Evolutionary conservation across 35 echinoderm and acorn worm species (phyloP).

Genomic region (Ophiothrix spiculata): DNA sequence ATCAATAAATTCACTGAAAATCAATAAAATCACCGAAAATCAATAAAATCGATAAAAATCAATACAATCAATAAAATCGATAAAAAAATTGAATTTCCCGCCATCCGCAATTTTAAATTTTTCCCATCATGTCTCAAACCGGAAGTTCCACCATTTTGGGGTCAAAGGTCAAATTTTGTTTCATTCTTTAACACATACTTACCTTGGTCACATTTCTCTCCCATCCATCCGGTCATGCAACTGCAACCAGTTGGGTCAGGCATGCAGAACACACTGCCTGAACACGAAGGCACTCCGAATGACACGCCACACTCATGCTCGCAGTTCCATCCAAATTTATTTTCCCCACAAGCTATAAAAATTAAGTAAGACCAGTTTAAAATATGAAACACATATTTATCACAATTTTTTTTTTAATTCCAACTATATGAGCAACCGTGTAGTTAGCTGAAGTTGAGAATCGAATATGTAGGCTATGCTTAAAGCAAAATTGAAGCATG

Average conservation of each 20-base stretch:
- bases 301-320: slow-evolving; percentile 17
- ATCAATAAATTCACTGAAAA: too few species aligned
- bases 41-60: too few species aligned
- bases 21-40: too few species aligned
- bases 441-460: neutral
- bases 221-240: neutral
- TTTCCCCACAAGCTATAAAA: slow-evolving; percentile 24
- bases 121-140: too few species aligned
- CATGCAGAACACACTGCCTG: neutral
- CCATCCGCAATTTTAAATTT: too few species aligned
- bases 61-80: too few species aligned
- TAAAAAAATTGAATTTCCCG: too few species aligned
- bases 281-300: neutral
- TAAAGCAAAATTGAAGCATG: neutral
- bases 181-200: too few species aligned
- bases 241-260: neutral
- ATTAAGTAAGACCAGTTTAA: neutral
- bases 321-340: slow-evolving; percentile 13
- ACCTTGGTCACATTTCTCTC: neutral
- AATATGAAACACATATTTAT: neutral
- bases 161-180: too few species aligned
- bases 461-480: neutral
- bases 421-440: neutral
- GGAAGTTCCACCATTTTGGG: too few species aligned
- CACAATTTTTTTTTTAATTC: neutral